A percentile compares a stretch with the other conserved stretches of the same genome.
Evolutionary conservation across 1,140 invertebrate species (phyloP).

Genomic region (Drosophila varians): DNA sequence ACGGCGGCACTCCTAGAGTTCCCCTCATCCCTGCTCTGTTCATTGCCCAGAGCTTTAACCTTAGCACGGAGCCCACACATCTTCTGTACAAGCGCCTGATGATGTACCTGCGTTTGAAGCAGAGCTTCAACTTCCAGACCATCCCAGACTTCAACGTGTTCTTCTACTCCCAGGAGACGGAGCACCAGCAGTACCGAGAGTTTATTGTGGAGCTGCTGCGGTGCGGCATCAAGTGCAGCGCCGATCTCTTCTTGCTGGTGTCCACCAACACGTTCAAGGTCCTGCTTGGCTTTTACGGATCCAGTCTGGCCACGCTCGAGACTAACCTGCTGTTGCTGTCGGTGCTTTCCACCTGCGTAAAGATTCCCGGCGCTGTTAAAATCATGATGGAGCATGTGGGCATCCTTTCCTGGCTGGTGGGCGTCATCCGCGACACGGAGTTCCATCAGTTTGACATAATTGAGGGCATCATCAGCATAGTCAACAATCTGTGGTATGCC

Average conservation of each 20-base stretch:
- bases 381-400: slow-evolving; percentile 87
- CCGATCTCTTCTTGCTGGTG: slow-evolving; percentile 86
- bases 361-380: slow-evolving; percentile 86
- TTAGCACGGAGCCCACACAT: slow-evolving; percentile 86
- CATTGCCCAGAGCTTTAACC: slow-evolving; percentile 86
- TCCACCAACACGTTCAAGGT: slow-evolving; percentile 87
- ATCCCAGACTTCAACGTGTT: slow-evolving; percentile 90
- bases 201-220: slow-evolving; percentile 88
- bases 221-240: slow-evolving; percentile 86
- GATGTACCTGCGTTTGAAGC: slow-evolving; percentile 87
- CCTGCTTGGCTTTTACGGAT: slow-evolving; percentile 85
- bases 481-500: slow-evolving; percentile 80
- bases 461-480: slow-evolving; percentile 76
- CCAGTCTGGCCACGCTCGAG: slow-evolving; percentile 52
- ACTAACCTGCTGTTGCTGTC: slow-evolving; percentile 86
- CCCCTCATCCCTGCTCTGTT: slow-evolving; percentile 87
- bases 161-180: slow-evolving; percentile 87
- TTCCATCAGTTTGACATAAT: slow-evolving; percentile 82
- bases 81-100: slow-evolving; percentile 87
- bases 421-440: slow-evolving; percentile 62
- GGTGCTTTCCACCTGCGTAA: slow-evolving; percentile 85
- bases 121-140: slow-evolving; percentile 86
- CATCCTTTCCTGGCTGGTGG: slow-evolving; percentile 86
- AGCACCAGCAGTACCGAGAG: slow-evolving; percentile 85
- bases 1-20: slow-evolving; percentile 84